Evolutionary conservation across 2,797 vertebrate genomes (phyloP), one percentile per base, ranked within the genome.

Genomic region (Crocidura indochinensis): DNA sequence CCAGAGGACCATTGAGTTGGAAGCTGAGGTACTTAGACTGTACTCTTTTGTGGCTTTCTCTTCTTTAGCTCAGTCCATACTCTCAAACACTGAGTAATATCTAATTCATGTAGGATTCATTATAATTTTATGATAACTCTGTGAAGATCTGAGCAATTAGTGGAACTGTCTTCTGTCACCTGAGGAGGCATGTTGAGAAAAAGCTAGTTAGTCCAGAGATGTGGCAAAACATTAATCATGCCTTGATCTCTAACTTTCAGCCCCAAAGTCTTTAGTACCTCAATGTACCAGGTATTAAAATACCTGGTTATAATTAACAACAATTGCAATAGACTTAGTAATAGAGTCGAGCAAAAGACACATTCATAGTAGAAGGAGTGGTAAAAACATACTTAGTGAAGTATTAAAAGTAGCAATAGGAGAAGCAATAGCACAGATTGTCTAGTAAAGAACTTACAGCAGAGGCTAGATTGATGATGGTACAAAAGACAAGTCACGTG

Each of bases 251-350:
- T 12, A 15, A n/a, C 27, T 24, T 20, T n/a, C 24, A 5, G 53
- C 27, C 72, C 11, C 12, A 4, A 0, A 3, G 15, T 19, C 67
- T 49, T 49, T 31, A 38, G 38, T 38, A 38, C 5, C 38, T 38
- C 38, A 38, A 38, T 2, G 38, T 38, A 38, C 38, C 38, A 38
- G 38, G 38, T 38, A 10, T 14, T 5, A 4, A 47, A 27, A 46
- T 0, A 65, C 29, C n/a, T 24, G 1, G 1, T 6, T 2, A 49
- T n/a, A 17, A 49, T 20, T 11, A 31, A 12, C 14, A 8, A 2
- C 7, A 4, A 3, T 6, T 8, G 17, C n/a, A 9, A 24, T 15
- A 0, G 4, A 4, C 0, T 10, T 0, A 10, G 8, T 0, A 2
- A 0, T 8, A 10, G 11, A 19, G 62, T 0, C 0, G 10, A 0